Conservation (phyloP, 2,888 invertebrate genomes). For the Thymelicus acteon region DNA sequence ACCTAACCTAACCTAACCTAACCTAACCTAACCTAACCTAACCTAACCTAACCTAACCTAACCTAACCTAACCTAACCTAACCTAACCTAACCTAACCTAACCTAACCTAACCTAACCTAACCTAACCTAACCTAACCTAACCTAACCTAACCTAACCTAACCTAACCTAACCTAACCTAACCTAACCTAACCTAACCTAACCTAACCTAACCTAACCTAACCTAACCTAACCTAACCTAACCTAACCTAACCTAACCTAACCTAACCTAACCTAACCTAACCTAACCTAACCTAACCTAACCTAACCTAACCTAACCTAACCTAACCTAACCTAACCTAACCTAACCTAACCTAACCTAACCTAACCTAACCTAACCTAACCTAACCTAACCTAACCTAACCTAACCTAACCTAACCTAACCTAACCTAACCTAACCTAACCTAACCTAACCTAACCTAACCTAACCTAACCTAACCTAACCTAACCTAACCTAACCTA, state of each 20-base stretch:
- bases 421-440: no score
- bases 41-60: slow-evolving; percentile 6
- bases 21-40: slow-evolving; percentile 4
- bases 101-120: slow-evolving; percentile 8
- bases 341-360: slow-evolving; percentile 7
- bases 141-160: slow-evolving; percentile 8
- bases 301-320: slow-evolving; percentile 8
- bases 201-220: not conserved
- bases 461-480: no score
- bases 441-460: no score
- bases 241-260: slow-evolving; percentile 8
- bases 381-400: slow-evolving; percentile 6
- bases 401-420: no score
- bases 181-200: slow-evolving; percentile 5
- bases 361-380: slow-evolving; percentile 6
- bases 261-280: slow-evolving; percentile 8
- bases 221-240: slow-evolving; percentile 1
- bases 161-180: slow-evolving; percentile 8
- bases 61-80: slow-evolving; percentile 4
- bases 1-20: slow-evolving; percentile 5
- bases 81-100: slow-evolving; percentile 4
- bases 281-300: slow-evolving; percentile 8
- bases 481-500: no score
- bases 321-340: slow-evolving; percentile 13
- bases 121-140: slow-evolving; percentile 8